Evolutionary conservation across 1,140 invertebrate genomes (phyloP).

Genomic region (Venturia canescens): DNA sequence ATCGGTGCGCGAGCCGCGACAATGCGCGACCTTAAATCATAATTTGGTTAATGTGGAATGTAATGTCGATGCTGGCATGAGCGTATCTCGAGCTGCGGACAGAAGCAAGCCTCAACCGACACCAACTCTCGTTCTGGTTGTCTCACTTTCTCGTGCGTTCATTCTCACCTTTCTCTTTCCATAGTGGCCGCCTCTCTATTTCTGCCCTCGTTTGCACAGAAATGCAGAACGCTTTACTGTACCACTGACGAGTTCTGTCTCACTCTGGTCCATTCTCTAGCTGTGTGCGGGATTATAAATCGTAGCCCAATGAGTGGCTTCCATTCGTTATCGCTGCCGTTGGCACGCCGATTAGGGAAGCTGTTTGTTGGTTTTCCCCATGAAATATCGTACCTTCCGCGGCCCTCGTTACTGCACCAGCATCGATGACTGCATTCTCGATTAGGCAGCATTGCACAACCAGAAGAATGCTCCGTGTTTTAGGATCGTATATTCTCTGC

Average conservation of each 20-base stretch:
- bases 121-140: slow-evolving; percentile 32
- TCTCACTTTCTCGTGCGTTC: slow-evolving; percentile 57
- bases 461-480: slow-evolving; percentile 36
- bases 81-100: slow-evolving; percentile 64
- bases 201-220: slow-evolving; percentile 49
- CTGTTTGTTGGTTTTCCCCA: slow-evolving; percentile 64
- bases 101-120: slow-evolving; percentile 46
- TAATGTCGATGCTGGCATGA: slow-evolving; percentile 73
- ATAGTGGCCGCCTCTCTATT: slow-evolving; percentile 36
- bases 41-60: slow-evolving; percentile 77
- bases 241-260: slow-evolving; percentile 51
- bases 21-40: slow-evolving; percentile 76
- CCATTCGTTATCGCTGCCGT: slow-evolving; percentile 72
- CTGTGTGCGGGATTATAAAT: slow-evolving; percentile 72
- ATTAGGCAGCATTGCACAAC: slow-evolving; percentile 41
- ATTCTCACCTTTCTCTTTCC: slow-evolving; percentile 48
- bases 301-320: slow-evolving; percentile 72
- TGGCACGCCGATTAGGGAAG: slow-evolving; percentile 62
- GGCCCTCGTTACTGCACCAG: slow-evolving; percentile 47
- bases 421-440: slow-evolving; percentile 49
- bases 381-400: slow-evolving; percentile 63
- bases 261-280: slow-evolving; percentile 48
- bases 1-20: slow-evolving; percentile 68
- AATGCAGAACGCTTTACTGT: slow-evolving; percentile 38
- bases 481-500: neutral